These are phyloP conservation scores for Augochlorella aurata DNA, from an alignment of 2,888 invertebrate genomes.

Conservation along the genomic window DNA sequence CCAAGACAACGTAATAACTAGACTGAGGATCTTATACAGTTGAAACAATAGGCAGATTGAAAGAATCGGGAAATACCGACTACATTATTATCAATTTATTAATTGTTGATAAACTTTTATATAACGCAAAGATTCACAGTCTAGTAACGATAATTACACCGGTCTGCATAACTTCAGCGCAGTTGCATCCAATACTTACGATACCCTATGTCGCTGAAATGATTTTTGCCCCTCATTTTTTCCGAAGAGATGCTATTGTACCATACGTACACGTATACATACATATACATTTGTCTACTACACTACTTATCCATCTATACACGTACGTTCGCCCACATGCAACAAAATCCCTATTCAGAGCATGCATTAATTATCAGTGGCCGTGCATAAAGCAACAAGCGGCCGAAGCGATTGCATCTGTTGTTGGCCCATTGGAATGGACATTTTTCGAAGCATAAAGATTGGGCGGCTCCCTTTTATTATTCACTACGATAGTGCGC, in stretches of 20 bases:
- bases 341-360: constrained; percentile 59
- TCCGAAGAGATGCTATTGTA: not conserved
- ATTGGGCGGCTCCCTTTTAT: constrained; percentile 28
- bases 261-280: not conserved
- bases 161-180: not conserved
- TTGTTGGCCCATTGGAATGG: constrained; percentile 45
- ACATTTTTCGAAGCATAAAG: constrained; percentile 49
- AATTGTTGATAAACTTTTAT: not conserved
- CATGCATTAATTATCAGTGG: constrained; percentile 66
- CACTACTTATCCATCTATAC: constrained; percentile 33
- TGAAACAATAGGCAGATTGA: too few relatives aligned
- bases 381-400: constrained; percentile 61
- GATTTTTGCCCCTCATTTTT: not conserved
- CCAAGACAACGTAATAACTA: too few relatives aligned
- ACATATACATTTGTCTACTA: constrained; percentile 31
- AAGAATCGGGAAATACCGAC: too few relatives aligned
- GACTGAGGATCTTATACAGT: too few relatives aligned
- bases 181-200: constrained; percentile 25
- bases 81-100: not conserved
- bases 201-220: not conserved
- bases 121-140: not conserved
- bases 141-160: not conserved
- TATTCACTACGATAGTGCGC: constrained; percentile 10
- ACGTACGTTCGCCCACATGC: constrained; percentile 41
- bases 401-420: constrained; percentile 60